phyloP scores from a whole-genome alignment of 2,888 invertebrate genomes.

The Mythimna loreyi region DNA sequence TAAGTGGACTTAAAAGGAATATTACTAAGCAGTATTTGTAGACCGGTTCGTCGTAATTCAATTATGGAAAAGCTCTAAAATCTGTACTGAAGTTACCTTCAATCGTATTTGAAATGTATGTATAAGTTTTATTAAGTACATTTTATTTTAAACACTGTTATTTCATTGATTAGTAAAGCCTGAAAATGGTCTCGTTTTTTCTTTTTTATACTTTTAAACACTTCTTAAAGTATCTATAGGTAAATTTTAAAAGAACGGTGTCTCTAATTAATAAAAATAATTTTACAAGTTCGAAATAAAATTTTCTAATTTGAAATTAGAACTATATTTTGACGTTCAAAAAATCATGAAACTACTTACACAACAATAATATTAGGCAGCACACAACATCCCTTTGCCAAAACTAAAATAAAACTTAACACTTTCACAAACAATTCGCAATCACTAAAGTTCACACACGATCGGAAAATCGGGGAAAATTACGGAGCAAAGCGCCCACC shows the following conservation, averaged over 20 bases:
- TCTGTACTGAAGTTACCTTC: conserved; percentile 7
- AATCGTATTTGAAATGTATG: conserved; percentile 22
- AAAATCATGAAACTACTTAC: conserved; percentile 54
- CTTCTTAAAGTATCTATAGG: not conserved
- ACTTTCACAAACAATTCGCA: conserved; percentile 61
- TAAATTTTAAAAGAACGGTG: not conserved
- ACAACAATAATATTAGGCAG: conserved; percentile 14
- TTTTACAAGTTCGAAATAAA: not conserved
- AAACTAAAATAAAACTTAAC: conserved; percentile 61
- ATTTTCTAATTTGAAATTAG: conserved; percentile 7
- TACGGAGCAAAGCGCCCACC: conserved; percentile 69
- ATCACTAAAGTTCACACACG: conserved; percentile 74
- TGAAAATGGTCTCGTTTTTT: not conserved
- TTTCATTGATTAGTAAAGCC: not conserved
- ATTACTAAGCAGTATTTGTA: not conserved
- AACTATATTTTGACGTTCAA: conserved; percentile 17
- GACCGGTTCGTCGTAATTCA: conserved; percentile 23
- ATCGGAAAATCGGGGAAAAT: conserved; percentile 68
- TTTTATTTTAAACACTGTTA: not conserved
- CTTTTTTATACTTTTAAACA: not conserved
- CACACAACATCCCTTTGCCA: conserved; percentile 61
- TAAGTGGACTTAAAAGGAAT: conserved; percentile 24
- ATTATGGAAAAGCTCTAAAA: conserved; percentile 30
- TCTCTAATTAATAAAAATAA: not conserved
- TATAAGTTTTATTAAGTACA: conserved; percentile 27